Percentiles rank a stretch among this genome's conserved stretches.
Conservation (phyloP, 2,888 invertebrate genomes). For the Pediacus dermestoides region DNA sequence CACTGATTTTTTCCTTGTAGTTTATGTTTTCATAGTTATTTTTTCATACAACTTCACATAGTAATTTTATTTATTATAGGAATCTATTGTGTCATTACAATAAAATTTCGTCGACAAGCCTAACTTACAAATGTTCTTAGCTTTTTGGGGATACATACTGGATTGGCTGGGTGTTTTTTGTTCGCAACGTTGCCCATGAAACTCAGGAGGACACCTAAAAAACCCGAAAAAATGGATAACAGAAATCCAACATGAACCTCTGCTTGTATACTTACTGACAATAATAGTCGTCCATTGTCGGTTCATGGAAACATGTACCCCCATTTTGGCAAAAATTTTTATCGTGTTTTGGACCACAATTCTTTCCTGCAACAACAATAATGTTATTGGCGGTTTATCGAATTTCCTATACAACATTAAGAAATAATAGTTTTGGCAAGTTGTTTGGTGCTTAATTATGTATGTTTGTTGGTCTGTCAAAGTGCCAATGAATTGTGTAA, state of each 20-base stretch:
- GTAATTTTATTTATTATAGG: slow-evolving; percentile 23
- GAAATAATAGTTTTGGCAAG: slow-evolving; percentile 25
- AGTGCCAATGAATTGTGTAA: slow-evolving; percentile 32
- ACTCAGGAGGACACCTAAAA: slow-evolving; percentile 76
- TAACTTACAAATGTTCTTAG: slow-evolving; percentile 71
- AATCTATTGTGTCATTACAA: slow-evolving; percentile 49
- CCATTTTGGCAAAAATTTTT: slow-evolving; percentile 78
- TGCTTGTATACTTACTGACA: slow-evolving; percentile 73
- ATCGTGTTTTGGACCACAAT: slow-evolving; percentile 9
- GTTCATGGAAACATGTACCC: slow-evolving; percentile 79
- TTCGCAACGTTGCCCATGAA: slow-evolving; percentile 75
- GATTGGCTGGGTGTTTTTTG: slow-evolving; percentile 71
- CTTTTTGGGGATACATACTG: slow-evolving; percentile 68
- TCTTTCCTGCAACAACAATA: neutral
- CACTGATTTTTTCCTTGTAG: no score
- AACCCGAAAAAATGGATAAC: slow-evolving; percentile 1
- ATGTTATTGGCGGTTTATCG: slow-evolving; percentile 8
- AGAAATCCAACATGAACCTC: no score
- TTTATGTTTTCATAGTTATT: slow-evolving; percentile 6
- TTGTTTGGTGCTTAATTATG: slow-evolving; percentile 11
- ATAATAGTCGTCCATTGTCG: slow-evolving; percentile 73
- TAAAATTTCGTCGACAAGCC: slow-evolving; percentile 74
- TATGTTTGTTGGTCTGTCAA: slow-evolving; percentile 20
- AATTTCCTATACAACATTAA: slow-evolving; percentile 17
- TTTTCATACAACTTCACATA: neutral